Evolutionary conservation across 2,113 vertebrate species (phyloP).

Genomic region (Oreochromis niloticus): DNA sequence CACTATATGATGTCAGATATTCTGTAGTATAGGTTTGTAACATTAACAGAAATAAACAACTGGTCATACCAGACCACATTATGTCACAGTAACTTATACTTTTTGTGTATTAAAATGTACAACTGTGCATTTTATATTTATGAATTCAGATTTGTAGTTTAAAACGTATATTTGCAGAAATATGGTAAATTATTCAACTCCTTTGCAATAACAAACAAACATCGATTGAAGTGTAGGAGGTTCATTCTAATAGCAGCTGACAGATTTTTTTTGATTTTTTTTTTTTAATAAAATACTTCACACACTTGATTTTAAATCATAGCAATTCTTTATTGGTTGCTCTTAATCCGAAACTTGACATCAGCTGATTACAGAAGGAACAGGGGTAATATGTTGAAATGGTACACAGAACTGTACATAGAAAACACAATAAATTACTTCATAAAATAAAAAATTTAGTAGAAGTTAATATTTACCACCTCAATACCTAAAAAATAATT

Average conservation of each 20-base stretch:
- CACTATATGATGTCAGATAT: background rate
- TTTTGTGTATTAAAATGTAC: background rate
- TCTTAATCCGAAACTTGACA: conserved; percentile 64
- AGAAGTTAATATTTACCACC: conserved; percentile 63
- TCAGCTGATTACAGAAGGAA: conserved; percentile 66
- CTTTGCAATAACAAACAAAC: background rate
- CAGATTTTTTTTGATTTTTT: too few species aligned
- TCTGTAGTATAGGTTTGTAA: background rate
- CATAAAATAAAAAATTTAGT: conserved; percentile 68
- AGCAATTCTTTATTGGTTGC: conserved; percentile 68
- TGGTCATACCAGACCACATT: background rate
- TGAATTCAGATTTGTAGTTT: background rate
- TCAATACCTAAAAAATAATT: conserved; percentile 64
- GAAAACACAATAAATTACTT: conserved; percentile 68
- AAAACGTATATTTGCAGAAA: background rate
- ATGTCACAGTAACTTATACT: background rate
- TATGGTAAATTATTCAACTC: background rate
- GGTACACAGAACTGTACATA: conserved; percentile 67
- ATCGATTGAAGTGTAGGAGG: background rate
- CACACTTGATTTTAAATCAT: conserved; percentile 47
- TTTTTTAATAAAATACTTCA: background rate
- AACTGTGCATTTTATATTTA: background rate
- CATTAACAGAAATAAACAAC: background rate
- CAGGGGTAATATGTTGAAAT: conserved; percentile 58
- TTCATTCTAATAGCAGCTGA: background rate